Evolutionary conservation across 2,888 invertebrate genomes (phyloP), one percentile per base, ranked within the genome.

Genomic region (Euzetes globulus): DNA sequence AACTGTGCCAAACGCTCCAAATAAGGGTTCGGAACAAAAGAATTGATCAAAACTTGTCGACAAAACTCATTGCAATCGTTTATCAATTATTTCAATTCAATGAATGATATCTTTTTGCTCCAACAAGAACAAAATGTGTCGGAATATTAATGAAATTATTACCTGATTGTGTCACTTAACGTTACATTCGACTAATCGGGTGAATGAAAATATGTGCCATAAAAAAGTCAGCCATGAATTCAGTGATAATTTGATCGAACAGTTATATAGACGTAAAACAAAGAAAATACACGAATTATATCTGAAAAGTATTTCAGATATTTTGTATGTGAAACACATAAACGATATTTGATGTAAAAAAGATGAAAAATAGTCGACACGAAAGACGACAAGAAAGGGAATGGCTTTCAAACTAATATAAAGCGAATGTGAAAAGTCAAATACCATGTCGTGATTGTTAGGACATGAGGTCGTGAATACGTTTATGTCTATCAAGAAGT

Each of bases 361-460:
- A 58, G 19, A 58, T 58, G 19, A 47, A 47, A 47, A 7, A 47
- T 17, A 11, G 47, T 47, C 47, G 47, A 47, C 47, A 47, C 47
- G 47, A 47, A 11, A 47, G 47, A 47, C 6, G 47, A 47, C 58
- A 22, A 22, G 58, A 22, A 22, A 58, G 22, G 4, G 27, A 29
- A 60, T 60, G 29, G 29, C 6, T 60, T 60, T 22, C 3, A 58
- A 22, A 58, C 4, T 27, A 25, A 58, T 22, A 22, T 9, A 4
- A 27, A n/a, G n/a, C n/a, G 58, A 11, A 19, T 58, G 6, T 22
- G 25, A 58, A 58, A 19, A 22, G 5, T 7, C 19, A 58, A 58
- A 60, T 60, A 60, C 29, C 27, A 60, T 60, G 29, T 29, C 60
- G 33, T 60, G 29, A 60, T 60, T 60, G 60, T 60, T 1, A 60